Conservation (phyloP, 2,797 vertebrate species). For the Gymnothorax javanicus region DNA sequence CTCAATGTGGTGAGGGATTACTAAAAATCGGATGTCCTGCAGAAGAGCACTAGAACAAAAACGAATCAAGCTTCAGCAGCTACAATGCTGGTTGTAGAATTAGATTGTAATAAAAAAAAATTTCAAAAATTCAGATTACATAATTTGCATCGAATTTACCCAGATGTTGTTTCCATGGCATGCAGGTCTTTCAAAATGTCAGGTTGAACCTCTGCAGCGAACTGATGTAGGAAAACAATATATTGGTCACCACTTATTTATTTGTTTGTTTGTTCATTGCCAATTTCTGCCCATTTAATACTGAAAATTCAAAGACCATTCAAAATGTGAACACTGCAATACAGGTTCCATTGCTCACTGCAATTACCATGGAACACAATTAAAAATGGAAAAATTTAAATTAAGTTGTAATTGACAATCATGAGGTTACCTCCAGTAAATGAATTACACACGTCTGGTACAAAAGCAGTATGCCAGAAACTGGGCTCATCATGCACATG, state of each 20-base stretch:
- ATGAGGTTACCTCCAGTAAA: constrained; percentile 37
- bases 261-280: not conserved
- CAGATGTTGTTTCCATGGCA: constrained; percentile 25
- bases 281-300: not conserved
- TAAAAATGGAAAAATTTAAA: not conserved
- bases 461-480: constrained; percentile 40
- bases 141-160: constrained; percentile 24
- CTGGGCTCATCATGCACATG: not conserved
- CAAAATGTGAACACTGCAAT: not conserved
- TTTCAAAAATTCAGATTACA: not conserved
- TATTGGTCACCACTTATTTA: not conserved
- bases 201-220: constrained; percentile 33
- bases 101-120: not conserved
- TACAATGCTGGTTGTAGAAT: not conserved
- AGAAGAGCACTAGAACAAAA: constrained; percentile 27
- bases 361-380: not conserved
- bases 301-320: not conserved
- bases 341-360: too few species aligned
- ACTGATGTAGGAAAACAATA: constrained; percentile 25
- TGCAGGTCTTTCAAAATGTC: constrained; percentile 39
- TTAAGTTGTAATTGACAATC: not conserved
- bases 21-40: constrained; percentile 36
- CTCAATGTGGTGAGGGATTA: constrained; percentile 33
- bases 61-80: not conserved
- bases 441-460: constrained; percentile 44